These are phyloP conservation scores for Acyrthosiphon pisum DNA, from an alignment of 1,140 invertebrate genomes.

Conservation along the genomic window DNA sequence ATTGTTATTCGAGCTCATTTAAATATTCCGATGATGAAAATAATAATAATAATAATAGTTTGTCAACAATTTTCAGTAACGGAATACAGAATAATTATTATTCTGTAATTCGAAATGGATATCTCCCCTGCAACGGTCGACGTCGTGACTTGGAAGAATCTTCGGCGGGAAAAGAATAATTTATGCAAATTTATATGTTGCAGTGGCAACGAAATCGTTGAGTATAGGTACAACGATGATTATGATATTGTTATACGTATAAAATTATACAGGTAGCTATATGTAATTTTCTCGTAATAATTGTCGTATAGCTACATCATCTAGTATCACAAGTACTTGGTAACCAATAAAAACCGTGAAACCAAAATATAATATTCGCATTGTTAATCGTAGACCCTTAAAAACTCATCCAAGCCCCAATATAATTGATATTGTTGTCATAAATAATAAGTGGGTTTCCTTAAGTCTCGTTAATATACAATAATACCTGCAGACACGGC, in stretches of 20 bases:
- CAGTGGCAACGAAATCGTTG: neutral
- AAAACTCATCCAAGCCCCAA: neutral
- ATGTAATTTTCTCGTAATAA: neutral
- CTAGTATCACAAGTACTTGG: neutral
- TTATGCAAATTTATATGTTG: neutral
- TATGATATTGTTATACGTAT: neutral
- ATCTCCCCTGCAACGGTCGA: neutral
- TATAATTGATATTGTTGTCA: too few relatives aligned
- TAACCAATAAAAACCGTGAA: neutral
- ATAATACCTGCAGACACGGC: too few relatives aligned
- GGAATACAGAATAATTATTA: too few relatives aligned
- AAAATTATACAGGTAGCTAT: neutral
- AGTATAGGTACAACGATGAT: neutral
- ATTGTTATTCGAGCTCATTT: neutral
- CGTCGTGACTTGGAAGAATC: neutral
- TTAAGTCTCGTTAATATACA: neutral
- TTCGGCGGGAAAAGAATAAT: neutral
- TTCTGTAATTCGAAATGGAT: neutral
- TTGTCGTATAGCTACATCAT: neutral
- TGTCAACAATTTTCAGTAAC: neutral
- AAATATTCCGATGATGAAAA: neutral
- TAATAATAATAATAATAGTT: neutral
- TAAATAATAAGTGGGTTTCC: neutral
- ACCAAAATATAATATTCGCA: neutral
- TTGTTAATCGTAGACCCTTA: neutral